phyloP scores from a whole-genome alignment of 2,888 invertebrate genomes.

The Caradrina kadenii region DNA sequence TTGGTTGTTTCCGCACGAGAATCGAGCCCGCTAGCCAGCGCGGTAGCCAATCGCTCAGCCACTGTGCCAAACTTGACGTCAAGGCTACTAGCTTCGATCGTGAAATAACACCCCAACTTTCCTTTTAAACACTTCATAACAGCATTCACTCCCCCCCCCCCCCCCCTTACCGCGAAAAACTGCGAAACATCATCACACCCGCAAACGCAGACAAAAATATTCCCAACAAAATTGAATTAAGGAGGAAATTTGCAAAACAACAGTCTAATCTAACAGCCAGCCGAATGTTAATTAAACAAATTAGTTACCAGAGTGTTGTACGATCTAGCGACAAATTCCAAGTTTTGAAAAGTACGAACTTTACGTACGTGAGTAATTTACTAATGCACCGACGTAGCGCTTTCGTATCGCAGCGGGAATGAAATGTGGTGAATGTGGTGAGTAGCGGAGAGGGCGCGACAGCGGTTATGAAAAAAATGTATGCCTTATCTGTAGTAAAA shows the following conservation, averaged over 20 bases:
- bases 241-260: slow-evolving; percentile 60
- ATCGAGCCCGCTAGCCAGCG: no score
- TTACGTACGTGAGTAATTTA: slow-evolving; percentile 88
- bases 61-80: no score
- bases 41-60: no score
- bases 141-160: background rate
- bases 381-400: slow-evolving; percentile 86
- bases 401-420: slow-evolving; percentile 77
- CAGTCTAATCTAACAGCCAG: slow-evolving; percentile 53
- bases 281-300: slow-evolving; percentile 83
- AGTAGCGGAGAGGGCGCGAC: slow-evolving; percentile 9
- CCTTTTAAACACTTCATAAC: background rate
- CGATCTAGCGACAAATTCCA: slow-evolving; percentile 86
- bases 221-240: slow-evolving; percentile 51
- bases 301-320: slow-evolving; percentile 81
- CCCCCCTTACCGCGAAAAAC: slow-evolving; percentile 1
- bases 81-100: background rate
- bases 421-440: slow-evolving; percentile 65
- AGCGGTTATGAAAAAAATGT: slow-evolving; percentile 24
- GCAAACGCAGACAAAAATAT: slow-evolving; percentile 42
- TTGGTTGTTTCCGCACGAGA: no score
- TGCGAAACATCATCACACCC: slow-evolving; percentile 18
- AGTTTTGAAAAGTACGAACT: slow-evolving; percentile 83
- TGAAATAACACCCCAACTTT: background rate
- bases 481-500: background rate